Conservation (phyloP, 2,888 invertebrate genomes). For the Priocnemis perturbator region DNA sequence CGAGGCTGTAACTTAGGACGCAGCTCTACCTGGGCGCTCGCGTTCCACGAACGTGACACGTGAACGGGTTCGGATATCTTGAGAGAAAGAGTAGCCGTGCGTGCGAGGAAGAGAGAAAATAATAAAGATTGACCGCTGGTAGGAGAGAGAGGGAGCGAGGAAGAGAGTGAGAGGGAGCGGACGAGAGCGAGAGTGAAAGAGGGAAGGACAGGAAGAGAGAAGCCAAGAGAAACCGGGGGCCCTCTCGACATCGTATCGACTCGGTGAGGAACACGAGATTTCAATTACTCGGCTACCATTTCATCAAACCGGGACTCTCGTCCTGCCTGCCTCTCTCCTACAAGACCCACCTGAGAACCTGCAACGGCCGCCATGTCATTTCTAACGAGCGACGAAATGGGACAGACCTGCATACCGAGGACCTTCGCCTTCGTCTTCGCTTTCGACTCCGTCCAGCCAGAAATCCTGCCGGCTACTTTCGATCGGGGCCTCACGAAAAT, state of each 20-base stretch:
- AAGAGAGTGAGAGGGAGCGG: slow-evolving; percentile 10
- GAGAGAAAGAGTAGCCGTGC: slow-evolving; percentile 43
- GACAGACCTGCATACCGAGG: slow-evolving; percentile 50
- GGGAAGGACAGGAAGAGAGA: slow-evolving; percentile 27
- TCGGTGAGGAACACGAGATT: slow-evolving; percentile 65
- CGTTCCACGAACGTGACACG: slow-evolving; percentile 59
- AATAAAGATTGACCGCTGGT: no score
- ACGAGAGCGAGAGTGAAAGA: slow-evolving; percentile 15
- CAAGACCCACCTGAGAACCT: slow-evolving; percentile 40
- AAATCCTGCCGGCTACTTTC: background rate
- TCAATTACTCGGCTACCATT: slow-evolving; percentile 67
- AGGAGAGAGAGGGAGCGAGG: slow-evolving; percentile 26
- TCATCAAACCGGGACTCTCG: slow-evolving; percentile 58
- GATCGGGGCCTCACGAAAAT: slow-evolving; percentile 5
- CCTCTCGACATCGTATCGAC: slow-evolving; percentile 47
- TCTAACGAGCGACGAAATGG: slow-evolving; percentile 56
- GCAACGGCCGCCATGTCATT: slow-evolving; percentile 50
- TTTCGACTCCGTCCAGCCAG: slow-evolving; percentile 3
- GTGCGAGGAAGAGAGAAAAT: slow-evolving; percentile 32
- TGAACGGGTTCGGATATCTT: slow-evolving; percentile 56
- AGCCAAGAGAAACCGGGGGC: slow-evolving; percentile 22
- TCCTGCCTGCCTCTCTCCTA: slow-evolving; percentile 27
- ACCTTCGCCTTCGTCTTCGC: slow-evolving; percentile 1
- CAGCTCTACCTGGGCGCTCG: slow-evolving; percentile 53
- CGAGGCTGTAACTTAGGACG: slow-evolving; percentile 48